These are phyloP conservation scores for Cotesia glomerata DNA, from an alignment of 1,140 invertebrate species.

Conservation along the genomic window DNA sequence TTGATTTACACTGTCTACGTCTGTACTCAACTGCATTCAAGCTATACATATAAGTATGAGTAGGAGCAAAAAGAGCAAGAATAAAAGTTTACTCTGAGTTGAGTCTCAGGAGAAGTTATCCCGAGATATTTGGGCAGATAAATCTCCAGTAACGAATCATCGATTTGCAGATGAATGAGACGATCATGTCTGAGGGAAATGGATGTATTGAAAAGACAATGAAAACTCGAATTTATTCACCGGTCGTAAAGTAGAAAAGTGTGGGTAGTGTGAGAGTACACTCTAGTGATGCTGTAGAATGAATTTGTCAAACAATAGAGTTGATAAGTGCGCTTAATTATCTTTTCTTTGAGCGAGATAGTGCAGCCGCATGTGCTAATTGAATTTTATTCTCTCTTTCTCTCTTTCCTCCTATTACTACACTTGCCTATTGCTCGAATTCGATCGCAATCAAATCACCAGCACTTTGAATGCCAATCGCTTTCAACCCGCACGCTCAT, in stretches of 20 bases:
- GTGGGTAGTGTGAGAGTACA: not conserved
- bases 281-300: not conserved
- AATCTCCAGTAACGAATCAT: conserved; percentile 6
- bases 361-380: conserved; percentile 27
- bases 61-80: not conserved
- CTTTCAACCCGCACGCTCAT: conserved; percentile 2
- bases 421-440: conserved; percentile 17
- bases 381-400: conserved; percentile 31
- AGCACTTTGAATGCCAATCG: conserved; percentile 8
- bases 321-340: conserved; percentile 37
- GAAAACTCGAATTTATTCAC: too few species aligned
- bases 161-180: not conserved
- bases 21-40: not conserved
- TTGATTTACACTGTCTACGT: not conserved
- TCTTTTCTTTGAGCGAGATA: conserved; percentile 28
- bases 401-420: conserved; percentile 3
- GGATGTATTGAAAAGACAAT: not conserved
- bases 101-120: not conserved
- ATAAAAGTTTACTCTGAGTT: not conserved
- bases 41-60: not conserved
- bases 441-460: conserved; percentile 4
- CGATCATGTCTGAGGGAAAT: not conserved
- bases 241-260: not conserved
- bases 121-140: not conserved
- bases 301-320: conserved; percentile 4